phyloP scores from a whole-genome alignment of 2,888 invertebrate species.

The Drosophila kokeensis region DNA sequence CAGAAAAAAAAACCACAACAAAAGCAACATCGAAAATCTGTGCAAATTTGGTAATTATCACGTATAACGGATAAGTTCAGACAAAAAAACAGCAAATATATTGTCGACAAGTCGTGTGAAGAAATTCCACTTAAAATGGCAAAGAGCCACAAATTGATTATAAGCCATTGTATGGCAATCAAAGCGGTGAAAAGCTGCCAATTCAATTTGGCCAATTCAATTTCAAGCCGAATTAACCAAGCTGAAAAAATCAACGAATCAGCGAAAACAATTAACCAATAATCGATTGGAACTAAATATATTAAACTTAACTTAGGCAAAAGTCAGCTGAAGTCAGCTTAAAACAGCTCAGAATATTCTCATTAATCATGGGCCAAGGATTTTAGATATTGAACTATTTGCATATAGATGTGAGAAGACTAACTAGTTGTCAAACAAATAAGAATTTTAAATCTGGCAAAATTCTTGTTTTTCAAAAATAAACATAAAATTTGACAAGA shows the following conservation, averaged over 20 bases:
- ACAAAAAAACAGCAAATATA: conserved; percentile 5
- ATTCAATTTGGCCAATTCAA: conserved; percentile 18
- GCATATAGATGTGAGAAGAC: background rate
- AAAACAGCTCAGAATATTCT: background rate
- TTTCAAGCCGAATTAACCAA: background rate
- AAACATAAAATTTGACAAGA: background rate
- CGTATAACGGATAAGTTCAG: conserved; percentile 47
- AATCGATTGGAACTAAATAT: background rate
- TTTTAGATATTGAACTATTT: background rate
- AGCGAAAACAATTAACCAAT: background rate
- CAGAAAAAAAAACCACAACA: conserved; percentile 1
- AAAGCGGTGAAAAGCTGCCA: conserved; percentile 8
- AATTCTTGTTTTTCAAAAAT: background rate
- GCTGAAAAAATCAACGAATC: background rate
- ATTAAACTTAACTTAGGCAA: background rate
- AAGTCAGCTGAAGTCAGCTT: background rate
- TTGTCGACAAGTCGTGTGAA: conserved; percentile 36
- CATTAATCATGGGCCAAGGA: background rate
- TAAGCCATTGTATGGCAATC: conserved; percentile 7
- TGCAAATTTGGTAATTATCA: conserved; percentile 73
- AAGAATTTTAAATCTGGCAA: background rate
- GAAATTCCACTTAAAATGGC: conserved; percentile 30
- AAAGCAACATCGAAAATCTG: conserved; percentile 20
- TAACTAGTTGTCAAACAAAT: background rate
- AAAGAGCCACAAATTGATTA: conserved; percentile 23